Evolutionary conservation across 2,888 invertebrate species (phyloP).

Genomic region (Branchellion lobata): DNA sequence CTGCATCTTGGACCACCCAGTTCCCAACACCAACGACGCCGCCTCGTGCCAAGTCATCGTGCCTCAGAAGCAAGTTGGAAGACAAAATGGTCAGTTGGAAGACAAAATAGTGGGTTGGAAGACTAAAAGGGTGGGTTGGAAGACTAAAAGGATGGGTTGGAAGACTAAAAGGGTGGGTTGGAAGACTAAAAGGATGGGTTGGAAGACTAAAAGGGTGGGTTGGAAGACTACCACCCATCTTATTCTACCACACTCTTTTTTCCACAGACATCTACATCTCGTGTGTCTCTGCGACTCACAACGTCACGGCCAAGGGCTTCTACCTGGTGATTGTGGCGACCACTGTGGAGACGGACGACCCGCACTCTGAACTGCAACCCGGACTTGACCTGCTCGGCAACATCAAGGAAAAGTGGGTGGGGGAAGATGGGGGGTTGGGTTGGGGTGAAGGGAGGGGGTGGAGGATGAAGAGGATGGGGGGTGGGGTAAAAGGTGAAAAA

Average conservation of each 20-base stretch:
- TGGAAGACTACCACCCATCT: too few species aligned
- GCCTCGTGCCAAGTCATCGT: slow-evolving; percentile 98
- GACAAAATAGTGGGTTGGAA: too few species aligned
- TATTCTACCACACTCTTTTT: too few species aligned
- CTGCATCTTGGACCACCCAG: slow-evolving; percentile 94
- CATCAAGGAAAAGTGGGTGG: slow-evolving; percentile 79
- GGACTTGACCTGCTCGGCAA: slow-evolving; percentile 87
- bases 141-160: too few species aligned
- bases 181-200: too few species aligned
- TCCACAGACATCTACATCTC: slow-evolving; percentile 94
- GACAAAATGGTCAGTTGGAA: slow-evolving; percentile 65
- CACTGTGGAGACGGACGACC: slow-evolving; percentile 92
- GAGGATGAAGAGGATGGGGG: too few species aligned
- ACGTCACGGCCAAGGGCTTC: slow-evolving; percentile 77
- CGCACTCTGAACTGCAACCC: slow-evolving; percentile 89
- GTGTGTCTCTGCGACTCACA: slow-evolving; percentile 92
- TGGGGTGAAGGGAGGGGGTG: not conserved
- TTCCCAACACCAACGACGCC: slow-evolving; percentile 90
- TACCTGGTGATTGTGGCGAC: slow-evolving; percentile 94
- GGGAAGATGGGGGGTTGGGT: not conserved
- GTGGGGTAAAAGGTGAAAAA: too few species aligned
- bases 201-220: too few species aligned
- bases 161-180: not conserved
- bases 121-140: too few species aligned
- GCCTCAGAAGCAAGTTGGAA: slow-evolving; percentile 91